Percentiles rank a stretch among this genome's conserved stretches.
Evolutionary conservation across 2,113 vertebrate species (phyloP).

Genomic region (Opisthocomus hoazin): DNA sequence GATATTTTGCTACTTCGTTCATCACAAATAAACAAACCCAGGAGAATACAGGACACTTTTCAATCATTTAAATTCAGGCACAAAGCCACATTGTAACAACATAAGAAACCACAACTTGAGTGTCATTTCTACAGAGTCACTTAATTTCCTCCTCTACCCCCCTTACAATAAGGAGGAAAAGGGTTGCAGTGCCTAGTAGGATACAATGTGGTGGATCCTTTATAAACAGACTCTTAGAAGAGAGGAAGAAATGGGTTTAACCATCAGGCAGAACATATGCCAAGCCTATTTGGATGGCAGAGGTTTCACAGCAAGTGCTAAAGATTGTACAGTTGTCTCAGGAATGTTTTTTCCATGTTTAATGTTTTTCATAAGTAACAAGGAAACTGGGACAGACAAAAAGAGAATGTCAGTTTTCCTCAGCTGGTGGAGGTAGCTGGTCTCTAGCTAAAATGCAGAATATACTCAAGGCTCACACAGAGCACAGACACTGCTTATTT

Average conservation of each 20-base stretch:
- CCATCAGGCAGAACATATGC: background rate
- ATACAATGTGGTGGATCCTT: background rate
- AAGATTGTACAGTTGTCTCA: background rate
- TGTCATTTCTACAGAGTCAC: background rate
- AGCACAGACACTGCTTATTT: background rate
- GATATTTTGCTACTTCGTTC: background rate
- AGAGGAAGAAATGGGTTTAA: background rate
- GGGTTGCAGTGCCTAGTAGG: background rate
- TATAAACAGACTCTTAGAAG: background rate
- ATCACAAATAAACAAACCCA: background rate
- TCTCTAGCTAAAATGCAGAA: background rate
- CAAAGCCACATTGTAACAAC: background rate
- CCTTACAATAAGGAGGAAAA: background rate
- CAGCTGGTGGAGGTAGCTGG: background rate
- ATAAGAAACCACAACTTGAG: background rate
- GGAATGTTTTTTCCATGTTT: background rate
- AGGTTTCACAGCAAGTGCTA: background rate
- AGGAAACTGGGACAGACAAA: background rate
- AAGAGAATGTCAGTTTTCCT: background rate
- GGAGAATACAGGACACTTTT: background rate
- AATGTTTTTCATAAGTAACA: background rate
- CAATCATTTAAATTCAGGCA: background rate
- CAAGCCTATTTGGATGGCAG: background rate
- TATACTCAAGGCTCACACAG: background rate
- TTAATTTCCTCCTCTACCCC: fast-evolving